Evolutionary conservation across 2,888 invertebrate genomes (phyloP), one percentile per base, ranked within the genome.

Genomic region (Meandrusa payeni): DNA sequence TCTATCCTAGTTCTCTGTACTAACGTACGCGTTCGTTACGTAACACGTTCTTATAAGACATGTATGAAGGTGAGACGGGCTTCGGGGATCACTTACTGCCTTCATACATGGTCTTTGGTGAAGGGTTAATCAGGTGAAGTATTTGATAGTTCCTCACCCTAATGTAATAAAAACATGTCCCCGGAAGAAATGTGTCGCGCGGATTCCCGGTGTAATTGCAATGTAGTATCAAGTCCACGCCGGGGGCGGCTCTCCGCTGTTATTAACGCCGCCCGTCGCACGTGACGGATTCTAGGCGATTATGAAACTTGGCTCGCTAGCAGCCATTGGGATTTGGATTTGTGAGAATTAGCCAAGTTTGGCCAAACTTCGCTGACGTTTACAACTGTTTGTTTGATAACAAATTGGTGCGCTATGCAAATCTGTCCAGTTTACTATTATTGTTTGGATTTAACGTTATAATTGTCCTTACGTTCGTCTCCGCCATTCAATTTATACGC

Each of bases 231-330:
- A 31, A 40, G 40, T 19, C 24, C 40, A 17, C 40, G 32, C 41
- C 33, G 19, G 28, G 13, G 41, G 33, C 39, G 41, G 43, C 43
- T 40, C 38, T 41, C 39, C 38, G 43, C 20, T 24, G 22, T 50
- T 52, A 52, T 52, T 50, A 50, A 50, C 38, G 43, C 33, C 43
- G 38, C 45, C 40, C 48, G 17, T 37, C 40, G 47, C 42, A 50
- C 48, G 52, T 47, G 46, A 52, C 48, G 47, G 34, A 47, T 45
- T 38, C 48, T 7, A 27, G 34, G 34, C 17, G 41, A 42, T 36
- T 42, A 42, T 42, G 34, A 36, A 42, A 42, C 34, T 42, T 36
- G 34, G 33, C 41, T 33, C 41, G 13, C 41, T 27, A 26, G 32
- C 33, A 24, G 20, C 41, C 33, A 28, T 26, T 15, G 41, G 41